These are phyloP conservation scores for Ictalurus punctatus DNA, from an alignment of 2,113 vertebrate species.

Conservation along the genomic window DNA sequence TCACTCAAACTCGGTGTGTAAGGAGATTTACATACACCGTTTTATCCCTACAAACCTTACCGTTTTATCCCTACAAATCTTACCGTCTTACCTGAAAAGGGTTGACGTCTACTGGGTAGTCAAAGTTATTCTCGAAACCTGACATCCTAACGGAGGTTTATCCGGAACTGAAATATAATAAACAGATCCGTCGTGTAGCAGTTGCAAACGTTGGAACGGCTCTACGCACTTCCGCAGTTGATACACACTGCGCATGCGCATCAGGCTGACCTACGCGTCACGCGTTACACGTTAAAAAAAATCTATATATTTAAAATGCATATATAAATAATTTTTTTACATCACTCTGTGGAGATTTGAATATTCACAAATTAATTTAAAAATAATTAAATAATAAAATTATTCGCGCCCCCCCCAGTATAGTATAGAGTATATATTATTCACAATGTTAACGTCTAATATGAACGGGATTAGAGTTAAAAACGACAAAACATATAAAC, in stretches of 20 bases:
- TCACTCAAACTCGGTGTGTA: neutral
- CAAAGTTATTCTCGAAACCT: slow-evolving; percentile 65
- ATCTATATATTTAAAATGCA: neutral
- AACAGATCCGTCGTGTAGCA: neutral
- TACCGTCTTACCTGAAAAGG: slow-evolving; percentile 83
- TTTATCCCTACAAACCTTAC: neutral
- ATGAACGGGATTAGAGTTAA: neutral
- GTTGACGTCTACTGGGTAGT: slow-evolving; percentile 79
- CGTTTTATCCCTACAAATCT: neutral
- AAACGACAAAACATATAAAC: neutral
- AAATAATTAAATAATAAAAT: too few species aligned
- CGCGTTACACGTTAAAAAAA: slow-evolving; percentile 4
- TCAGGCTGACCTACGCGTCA: neutral
- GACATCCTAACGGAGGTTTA: neutral
- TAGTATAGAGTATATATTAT: neutral
- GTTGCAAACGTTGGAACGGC: neutral
- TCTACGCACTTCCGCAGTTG: slow-evolving; percentile 63
- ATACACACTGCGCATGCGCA: slow-evolving; percentile 59
- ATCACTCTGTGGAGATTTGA: neutral
- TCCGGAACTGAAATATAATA: neutral
- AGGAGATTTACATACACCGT: neutral
- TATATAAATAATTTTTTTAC: neutral
- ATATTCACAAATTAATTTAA: too few species aligned
- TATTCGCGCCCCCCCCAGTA: neutral
- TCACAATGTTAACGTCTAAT: neutral